Evolutionary conservation across 2,113 vertebrate genomes (phyloP).

Genomic region (Suncus etruscus): DNA sequence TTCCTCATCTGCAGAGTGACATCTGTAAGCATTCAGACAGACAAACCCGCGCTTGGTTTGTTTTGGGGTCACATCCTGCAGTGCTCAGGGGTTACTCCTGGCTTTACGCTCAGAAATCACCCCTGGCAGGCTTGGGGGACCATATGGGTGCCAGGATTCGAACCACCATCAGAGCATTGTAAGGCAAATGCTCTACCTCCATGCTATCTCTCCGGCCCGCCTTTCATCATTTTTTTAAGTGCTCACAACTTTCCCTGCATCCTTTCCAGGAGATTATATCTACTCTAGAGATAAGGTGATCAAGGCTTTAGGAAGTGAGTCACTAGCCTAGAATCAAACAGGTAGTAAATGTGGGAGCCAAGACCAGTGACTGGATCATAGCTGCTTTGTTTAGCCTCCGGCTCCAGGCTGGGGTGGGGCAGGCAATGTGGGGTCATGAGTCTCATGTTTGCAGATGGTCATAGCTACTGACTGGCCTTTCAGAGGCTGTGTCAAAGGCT

Average conservation of each 20-base stretch:
- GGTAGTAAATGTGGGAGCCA: background rate
- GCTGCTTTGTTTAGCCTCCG: background rate
- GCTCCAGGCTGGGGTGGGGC: background rate
- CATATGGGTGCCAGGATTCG: too few species aligned
- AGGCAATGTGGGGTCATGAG: background rate
- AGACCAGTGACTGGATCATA: background rate
- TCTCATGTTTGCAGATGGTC: background rate
- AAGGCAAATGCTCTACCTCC: too few species aligned
- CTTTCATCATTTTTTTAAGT: background rate
- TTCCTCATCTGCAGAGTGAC: background rate
- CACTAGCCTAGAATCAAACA: background rate
- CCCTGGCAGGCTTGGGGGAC: too few species aligned
- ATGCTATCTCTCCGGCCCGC: background rate
- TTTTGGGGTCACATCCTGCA: too few species aligned
- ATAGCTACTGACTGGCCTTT: background rate
- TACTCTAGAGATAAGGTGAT: constrained; percentile 1
- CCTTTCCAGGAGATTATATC: background rate
- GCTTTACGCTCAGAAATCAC: too few species aligned
- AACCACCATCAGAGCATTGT: too few species aligned
- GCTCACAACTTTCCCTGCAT: background rate
- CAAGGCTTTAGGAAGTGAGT: background rate
- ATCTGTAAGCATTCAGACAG: background rate
- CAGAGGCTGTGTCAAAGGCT: background rate
- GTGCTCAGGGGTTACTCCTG: too few species aligned
- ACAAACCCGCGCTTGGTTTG: background rate